These are phyloP conservation scores for Drosophila sp. DNA, from an alignment of 1,140 invertebrate species.

Conservation along the genomic window DNA sequence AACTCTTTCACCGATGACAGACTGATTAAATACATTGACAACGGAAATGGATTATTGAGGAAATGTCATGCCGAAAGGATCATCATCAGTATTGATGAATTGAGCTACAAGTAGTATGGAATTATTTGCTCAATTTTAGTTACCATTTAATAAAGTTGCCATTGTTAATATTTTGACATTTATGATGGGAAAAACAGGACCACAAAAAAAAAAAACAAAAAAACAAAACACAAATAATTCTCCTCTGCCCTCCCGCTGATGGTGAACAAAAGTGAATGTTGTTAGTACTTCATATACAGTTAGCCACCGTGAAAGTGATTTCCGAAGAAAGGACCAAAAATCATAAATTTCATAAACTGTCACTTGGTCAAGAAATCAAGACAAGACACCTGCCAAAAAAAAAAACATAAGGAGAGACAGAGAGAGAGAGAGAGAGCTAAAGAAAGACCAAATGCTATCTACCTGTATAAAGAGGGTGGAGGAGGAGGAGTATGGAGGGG, in stretches of 20 bases:
- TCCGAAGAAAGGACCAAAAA: conserved; percentile 36
- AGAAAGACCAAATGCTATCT: neutral
- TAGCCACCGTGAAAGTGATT: conserved; percentile 33
- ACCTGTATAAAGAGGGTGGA: conserved; percentile 22
- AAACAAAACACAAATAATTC: neutral
- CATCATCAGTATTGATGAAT: neutral
- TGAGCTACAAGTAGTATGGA: too few relatives aligned
- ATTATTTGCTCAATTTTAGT: too few relatives aligned
- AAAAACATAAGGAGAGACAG: neutral
- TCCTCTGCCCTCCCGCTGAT: neutral
- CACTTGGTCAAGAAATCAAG: conserved; percentile 1
- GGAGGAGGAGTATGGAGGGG: neutral
- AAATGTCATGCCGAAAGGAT: conserved; percentile 21
- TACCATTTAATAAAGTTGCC: conserved; percentile 25
- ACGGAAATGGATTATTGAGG: conserved; percentile 62
- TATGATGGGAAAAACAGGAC: neutral
- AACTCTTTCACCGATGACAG: conserved; percentile 5
- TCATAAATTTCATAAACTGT: conserved; percentile 53
- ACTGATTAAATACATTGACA: conserved; percentile 32
- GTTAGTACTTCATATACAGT: conserved; percentile 31
- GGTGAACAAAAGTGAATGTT: conserved; percentile 1
- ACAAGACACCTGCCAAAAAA: conserved; percentile 36
- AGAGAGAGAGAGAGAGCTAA: neutral
- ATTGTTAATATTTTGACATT: conserved; percentile 15
- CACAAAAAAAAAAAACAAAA: neutral